Conservation (phyloP, 2,888 invertebrate genomes). For the Heteropelma amictum region DNA sequence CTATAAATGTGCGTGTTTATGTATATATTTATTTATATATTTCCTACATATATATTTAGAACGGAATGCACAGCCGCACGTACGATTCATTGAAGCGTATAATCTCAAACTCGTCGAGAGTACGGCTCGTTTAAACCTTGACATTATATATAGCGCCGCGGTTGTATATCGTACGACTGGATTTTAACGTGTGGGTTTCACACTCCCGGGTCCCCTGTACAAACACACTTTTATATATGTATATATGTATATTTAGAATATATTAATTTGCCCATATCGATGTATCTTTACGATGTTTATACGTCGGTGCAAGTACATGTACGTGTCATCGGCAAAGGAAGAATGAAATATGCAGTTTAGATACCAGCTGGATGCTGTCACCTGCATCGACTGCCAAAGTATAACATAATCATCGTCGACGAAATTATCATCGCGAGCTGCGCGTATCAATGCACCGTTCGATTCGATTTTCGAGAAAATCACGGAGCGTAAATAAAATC, state of each 20-base stretch:
- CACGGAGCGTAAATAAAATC: conserved; percentile 65
- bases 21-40: no score
- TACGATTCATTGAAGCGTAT: conserved; percentile 42
- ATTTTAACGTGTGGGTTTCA: conserved; percentile 34
- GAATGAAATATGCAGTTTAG: conserved; percentile 38
- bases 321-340: conserved; percentile 14
- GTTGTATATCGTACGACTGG: conserved; percentile 11
- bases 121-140: conserved; percentile 47
- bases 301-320: neutral
- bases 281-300: conserved; percentile 1
- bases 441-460: no score
- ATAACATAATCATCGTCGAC: no score
- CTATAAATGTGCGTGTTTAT: no score
- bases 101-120: conserved; percentile 43
- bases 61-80: conserved; percentile 16
- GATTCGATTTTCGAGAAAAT: conserved; percentile 59
- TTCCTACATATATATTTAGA: conserved; percentile 20
- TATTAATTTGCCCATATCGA: neutral
- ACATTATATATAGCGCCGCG: conserved; percentile 46
- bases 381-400: conserved; percentile 28
- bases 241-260: neutral
- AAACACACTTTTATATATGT: neutral
- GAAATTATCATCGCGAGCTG: no score
- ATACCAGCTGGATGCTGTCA: conserved; percentile 42
- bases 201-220: conserved; percentile 34